Percentiles rank a stretch among this genome's conserved stretches.
These are phyloP conservation scores for Cynoglossus semilaevis DNA, from an alignment of 2,113 vertebrate species.

Conservation along the genomic window DNA sequence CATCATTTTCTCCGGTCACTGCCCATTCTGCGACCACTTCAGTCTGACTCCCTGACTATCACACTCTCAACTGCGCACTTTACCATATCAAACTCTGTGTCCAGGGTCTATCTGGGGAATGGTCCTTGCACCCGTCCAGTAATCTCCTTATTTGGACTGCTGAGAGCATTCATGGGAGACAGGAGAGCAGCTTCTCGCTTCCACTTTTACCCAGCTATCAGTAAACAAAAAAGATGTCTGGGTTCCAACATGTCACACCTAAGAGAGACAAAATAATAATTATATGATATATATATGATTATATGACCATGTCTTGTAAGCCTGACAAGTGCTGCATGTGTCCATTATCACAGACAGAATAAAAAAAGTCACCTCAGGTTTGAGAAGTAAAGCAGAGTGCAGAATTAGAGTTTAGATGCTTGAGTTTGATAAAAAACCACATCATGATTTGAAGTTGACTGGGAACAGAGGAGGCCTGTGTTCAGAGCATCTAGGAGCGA, in stretches of 20 bases:
- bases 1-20: conserved; percentile 44
- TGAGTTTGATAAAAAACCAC: conserved; percentile 25
- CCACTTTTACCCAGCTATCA: conserved; percentile 83
- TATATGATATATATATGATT: too few species aligned
- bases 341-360: background rate
- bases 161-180: conserved; percentile 47
- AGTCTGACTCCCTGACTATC: conserved; percentile 45
- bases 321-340: background rate
- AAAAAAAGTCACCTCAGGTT: background rate
- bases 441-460: background rate
- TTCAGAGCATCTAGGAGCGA: background rate
- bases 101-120: conserved; percentile 75
- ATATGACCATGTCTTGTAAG: conserved; percentile 20
- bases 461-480: conserved; percentile 45
- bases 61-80: conserved; percentile 38
- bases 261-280: background rate
- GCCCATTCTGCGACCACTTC: conserved; percentile 52
- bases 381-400: background rate
- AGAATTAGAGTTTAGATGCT: conserved; percentile 32
- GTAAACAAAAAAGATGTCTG: conserved; percentile 38
- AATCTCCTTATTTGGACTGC: conserved; percentile 91
- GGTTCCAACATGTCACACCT: conserved; percentile 14
- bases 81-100: conserved; percentile 62
- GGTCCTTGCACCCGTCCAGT: conserved; percentile 57
- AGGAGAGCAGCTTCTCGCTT: conserved; percentile 63